Evolutionary conservation across 1,140 invertebrate genomes (phyloP).

Genomic region (Zaprionus vittiger): DNA sequence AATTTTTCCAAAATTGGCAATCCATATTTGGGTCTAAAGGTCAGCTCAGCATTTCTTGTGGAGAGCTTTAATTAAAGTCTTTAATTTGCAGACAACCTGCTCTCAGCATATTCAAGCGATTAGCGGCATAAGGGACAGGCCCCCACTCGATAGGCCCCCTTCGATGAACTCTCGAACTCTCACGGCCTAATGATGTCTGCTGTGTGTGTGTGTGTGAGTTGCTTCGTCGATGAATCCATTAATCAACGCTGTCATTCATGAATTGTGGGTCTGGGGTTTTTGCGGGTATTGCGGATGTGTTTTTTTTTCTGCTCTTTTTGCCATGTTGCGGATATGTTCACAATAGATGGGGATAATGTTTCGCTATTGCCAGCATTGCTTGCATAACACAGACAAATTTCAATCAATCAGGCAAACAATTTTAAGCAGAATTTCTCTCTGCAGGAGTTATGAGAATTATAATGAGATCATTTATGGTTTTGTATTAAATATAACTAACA

Average conservation of each 20-base stretch:
- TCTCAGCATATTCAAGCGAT: background rate
- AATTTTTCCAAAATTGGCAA: background rate
- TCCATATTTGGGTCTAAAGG: background rate
- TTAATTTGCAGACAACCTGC: background rate
- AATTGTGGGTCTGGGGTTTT: slow-evolving; percentile 31
- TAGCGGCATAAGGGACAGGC: background rate
- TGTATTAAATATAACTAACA: background rate
- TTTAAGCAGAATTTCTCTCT: slow-evolving; percentile 32
- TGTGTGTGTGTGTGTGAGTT: slow-evolving; percentile 2
- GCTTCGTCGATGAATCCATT: slow-evolving; percentile 48
- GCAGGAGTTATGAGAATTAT: slow-evolving; percentile 19
- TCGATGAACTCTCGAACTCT: slow-evolving; percentile 7
- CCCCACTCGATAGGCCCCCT: background rate
- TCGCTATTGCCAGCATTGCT: slow-evolving; percentile 24
- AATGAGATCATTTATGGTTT: slow-evolving; percentile 11
- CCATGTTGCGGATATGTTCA: slow-evolving; percentile 41
- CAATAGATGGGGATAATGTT: slow-evolving; percentile 49
- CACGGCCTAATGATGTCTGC: slow-evolving; percentile 69
- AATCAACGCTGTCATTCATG: slow-evolving; percentile 72
- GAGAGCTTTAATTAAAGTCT: background rate
- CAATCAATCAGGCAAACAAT: slow-evolving; percentile 55
- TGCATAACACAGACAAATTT: slow-evolving; percentile 5
- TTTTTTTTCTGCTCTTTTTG: slow-evolving; percentile 10
- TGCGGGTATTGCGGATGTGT: slow-evolving; percentile 56
- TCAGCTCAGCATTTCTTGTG: background rate